Evolutionary conservation across 2,113 vertebrate genomes (phyloP).

Genomic region (Glaucomys volans): DNA sequence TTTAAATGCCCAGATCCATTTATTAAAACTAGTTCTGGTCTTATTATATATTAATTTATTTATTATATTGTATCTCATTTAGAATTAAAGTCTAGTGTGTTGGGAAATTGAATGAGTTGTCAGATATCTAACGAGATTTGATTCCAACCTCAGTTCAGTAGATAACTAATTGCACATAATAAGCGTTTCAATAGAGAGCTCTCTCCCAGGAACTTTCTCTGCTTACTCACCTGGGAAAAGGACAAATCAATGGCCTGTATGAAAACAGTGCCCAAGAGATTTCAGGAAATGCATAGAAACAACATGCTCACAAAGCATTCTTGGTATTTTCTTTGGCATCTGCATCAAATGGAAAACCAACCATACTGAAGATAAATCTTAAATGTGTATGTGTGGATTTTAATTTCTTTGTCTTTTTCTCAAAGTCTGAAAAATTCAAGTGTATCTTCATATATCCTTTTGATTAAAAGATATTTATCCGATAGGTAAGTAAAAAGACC

Average conservation of each 20-base stretch:
- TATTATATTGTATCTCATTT: neutral
- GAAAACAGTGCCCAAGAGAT: neutral
- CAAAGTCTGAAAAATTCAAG: neutral
- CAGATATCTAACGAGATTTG: neutral
- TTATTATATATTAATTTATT: neutral
- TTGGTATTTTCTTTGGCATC: neutral
- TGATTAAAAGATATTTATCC: neutral
- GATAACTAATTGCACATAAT: neutral
- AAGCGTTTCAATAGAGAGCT: neutral
- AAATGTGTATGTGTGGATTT: neutral
- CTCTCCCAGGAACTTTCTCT: neutral
- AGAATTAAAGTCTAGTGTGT: neutral
- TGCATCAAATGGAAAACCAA: neutral
- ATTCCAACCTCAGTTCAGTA: neutral
- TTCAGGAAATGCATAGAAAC: neutral
- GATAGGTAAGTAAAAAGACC: slow-evolving; percentile 26
- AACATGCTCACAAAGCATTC: neutral
- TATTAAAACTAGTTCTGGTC: neutral
- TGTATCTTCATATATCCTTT: neutral
- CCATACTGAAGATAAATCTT: neutral
- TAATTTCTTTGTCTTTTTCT: neutral
- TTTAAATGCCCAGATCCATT: neutral
- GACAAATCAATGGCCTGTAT: neutral
- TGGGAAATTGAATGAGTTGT: neutral
- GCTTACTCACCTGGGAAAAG: neutral